A percentile compares a stretch with the other conserved stretches of the same genome.
Evolutionary conservation across 2,797 vertebrate species (phyloP).

Genomic region (Gobio occitaniae): DNA sequence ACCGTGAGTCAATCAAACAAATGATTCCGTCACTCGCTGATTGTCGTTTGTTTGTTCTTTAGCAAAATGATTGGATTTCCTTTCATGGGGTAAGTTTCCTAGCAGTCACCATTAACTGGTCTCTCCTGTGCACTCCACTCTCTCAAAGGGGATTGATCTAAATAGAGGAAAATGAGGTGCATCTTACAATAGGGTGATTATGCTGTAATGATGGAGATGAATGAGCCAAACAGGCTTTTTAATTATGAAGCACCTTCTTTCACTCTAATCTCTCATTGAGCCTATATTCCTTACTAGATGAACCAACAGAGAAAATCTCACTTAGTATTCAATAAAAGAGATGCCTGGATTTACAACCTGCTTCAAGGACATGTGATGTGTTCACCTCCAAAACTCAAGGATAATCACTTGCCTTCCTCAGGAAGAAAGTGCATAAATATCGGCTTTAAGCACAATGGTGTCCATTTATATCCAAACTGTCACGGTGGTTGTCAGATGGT

Average conservation of each 20-base stretch:
- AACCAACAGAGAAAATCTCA: conserved; percentile 31
- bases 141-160: conserved; percentile 55
- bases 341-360: conserved; percentile 26
- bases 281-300: neutral
- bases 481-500: conserved; percentile 33
- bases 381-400: conserved; percentile 36
- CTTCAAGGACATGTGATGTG: conserved; percentile 24
- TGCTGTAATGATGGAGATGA: conserved; percentile 60
- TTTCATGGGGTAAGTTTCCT: neutral
- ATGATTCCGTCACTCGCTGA: neutral
- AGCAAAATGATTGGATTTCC: conserved; percentile 9
- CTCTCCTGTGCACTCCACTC: conserved; percentile 36
- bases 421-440: conserved; percentile 4
- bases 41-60: neutral
- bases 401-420: conserved; percentile 13
- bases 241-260: conserved; percentile 48
- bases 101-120: conserved; percentile 8
- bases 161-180: conserved; percentile 57
- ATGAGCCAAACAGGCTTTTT: conserved; percentile 32
- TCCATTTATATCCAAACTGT: conserved; percentile 36
- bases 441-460: conserved; percentile 1
- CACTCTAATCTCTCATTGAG: conserved; percentile 11
- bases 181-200: conserved; percentile 58
- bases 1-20: neutral
- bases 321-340: conserved; percentile 37